These are phyloP conservation scores for Ernsta delagoae DNA, from an alignment of 2,888 invertebrate species.

Conservation along the genomic window DNA sequence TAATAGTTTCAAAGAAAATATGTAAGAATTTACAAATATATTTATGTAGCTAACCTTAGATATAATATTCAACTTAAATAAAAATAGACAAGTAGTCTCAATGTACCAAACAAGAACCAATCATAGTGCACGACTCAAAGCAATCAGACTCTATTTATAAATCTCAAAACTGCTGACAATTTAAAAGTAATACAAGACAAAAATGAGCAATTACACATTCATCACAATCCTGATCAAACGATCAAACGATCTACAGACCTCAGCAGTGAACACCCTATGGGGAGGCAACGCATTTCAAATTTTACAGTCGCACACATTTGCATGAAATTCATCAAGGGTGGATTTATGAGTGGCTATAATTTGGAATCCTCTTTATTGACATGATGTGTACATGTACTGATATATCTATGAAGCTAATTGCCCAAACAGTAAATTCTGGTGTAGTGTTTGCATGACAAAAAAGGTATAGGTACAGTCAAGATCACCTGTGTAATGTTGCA, in stretches of 20 bases:
- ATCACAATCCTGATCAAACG: slow-evolving; percentile 16
- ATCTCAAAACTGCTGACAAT: slow-evolving; percentile 17
- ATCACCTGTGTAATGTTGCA: too few species aligned
- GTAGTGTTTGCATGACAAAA: not conserved
- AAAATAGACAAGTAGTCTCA: not conserved
- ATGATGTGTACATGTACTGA: slow-evolving; percentile 34
- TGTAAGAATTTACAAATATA: too few species aligned
- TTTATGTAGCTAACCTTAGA: too few species aligned
- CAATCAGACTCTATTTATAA: slow-evolving; percentile 6
- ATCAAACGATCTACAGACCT: slow-evolving; percentile 45
- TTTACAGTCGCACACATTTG: slow-evolving; percentile 57
- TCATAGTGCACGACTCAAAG: not conserved
- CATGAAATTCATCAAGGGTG: slow-evolving; percentile 61
- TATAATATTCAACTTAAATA: too few species aligned
- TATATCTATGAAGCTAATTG: slow-evolving; percentile 3
- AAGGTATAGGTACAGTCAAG: too few species aligned
- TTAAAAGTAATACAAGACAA: slow-evolving; percentile 26
- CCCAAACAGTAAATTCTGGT: not conserved
- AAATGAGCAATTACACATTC: slow-evolving; percentile 37
- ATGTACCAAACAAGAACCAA: not conserved
- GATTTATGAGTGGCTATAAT: slow-evolving; percentile 58
- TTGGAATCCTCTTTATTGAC: slow-evolving; percentile 52
- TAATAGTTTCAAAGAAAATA: too few species aligned
- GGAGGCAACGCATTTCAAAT: slow-evolving; percentile 48
- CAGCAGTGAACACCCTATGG: slow-evolving; percentile 6